phyloP scores from a whole-genome alignment of 2,797 vertebrate species.

The Mus caroli region DNA sequence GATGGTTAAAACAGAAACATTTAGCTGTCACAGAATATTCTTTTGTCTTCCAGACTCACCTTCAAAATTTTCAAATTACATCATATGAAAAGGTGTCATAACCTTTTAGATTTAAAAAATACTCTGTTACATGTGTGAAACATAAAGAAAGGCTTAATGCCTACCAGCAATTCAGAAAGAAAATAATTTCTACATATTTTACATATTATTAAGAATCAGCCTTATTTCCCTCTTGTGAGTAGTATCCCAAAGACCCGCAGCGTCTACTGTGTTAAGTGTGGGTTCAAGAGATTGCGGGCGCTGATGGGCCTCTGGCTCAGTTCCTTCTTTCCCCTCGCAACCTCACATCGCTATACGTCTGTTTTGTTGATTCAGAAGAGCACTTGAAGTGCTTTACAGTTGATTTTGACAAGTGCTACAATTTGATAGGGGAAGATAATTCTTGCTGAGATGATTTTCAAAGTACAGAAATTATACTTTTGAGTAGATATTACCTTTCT shows the following conservation, averaged over 20 bases:
- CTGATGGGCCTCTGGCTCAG: constrained; percentile 90
- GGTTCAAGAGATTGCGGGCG: constrained; percentile 94
- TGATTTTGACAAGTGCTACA: constrained; percentile 95
- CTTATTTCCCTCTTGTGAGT: constrained; percentile 86
- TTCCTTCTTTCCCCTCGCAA: constrained; percentile 93
- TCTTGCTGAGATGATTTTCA: constrained; percentile 99
- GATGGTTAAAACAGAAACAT: constrained; percentile 57
- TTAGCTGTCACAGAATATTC: constrained; percentile 57
- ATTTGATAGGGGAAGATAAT: constrained; percentile 96
- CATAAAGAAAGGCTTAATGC: constrained; percentile 74
- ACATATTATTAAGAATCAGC: constrained; percentile 89
- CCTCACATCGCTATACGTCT: constrained; percentile 95
- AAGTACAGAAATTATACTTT: constrained; percentile 99
- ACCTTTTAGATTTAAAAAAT: constrained; percentile 37
- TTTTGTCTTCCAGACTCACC: constrained; percentile 57
- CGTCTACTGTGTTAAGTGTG: constrained; percentile 90
- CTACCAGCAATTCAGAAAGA: constrained; percentile 79
- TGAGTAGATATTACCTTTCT: constrained; percentile 93
- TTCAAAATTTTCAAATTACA: constrained; percentile 68
- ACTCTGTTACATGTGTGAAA: constrained; percentile 50
- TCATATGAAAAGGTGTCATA: constrained; percentile 58
- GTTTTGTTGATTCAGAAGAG: constrained; percentile 99
- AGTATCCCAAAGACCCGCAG: constrained; percentile 87
- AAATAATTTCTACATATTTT: constrained; percentile 89
- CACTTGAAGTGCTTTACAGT: constrained; percentile 96